Conservation (phyloP, 2,113 vertebrate genomes). For the Periophthalmodon schlosseri region DNA sequence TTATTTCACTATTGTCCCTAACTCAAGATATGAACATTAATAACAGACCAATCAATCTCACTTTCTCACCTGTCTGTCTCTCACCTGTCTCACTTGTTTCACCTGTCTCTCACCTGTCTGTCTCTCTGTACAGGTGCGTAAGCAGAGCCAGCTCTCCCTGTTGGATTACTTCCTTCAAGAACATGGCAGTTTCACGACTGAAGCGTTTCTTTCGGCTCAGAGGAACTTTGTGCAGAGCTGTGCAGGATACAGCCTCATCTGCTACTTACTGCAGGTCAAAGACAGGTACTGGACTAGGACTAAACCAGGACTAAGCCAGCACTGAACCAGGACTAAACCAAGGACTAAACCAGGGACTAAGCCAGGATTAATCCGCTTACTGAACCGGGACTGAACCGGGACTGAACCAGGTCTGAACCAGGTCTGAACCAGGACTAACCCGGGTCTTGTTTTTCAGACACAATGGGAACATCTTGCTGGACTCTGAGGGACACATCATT, state of each 20-base stretch:
- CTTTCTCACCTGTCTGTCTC: not conserved
- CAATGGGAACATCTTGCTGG: slow-evolving; percentile 91
- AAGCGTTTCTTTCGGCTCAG: slow-evolving; percentile 90
- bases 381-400: not conserved
- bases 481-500: slow-evolving; percentile 91
- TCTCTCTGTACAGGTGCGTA: slow-evolving; percentile 76
- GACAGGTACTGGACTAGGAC: slow-evolving; percentile 79
- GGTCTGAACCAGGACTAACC: not conserved
- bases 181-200: slow-evolving; percentile 86
- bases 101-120: not conserved
- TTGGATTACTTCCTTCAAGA: slow-evolving; percentile 95
- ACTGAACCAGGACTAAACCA: not conserved
- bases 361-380: no score
- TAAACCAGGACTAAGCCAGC: no score
- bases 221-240: slow-evolving; percentile 94
- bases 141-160: slow-evolving; percentile 91
- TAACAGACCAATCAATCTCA: no score
- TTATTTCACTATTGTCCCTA: no score
- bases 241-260: slow-evolving; percentile 91
- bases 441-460: slow-evolving; percentile 72
- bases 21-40: no score
- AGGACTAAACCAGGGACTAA: not conserved
- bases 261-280: slow-evolving; percentile 96
- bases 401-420: not conserved
- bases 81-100: not conserved